Conservation (phyloP, 1,140 invertebrate genomes). For the Brachionus plicatilis region DNA sequence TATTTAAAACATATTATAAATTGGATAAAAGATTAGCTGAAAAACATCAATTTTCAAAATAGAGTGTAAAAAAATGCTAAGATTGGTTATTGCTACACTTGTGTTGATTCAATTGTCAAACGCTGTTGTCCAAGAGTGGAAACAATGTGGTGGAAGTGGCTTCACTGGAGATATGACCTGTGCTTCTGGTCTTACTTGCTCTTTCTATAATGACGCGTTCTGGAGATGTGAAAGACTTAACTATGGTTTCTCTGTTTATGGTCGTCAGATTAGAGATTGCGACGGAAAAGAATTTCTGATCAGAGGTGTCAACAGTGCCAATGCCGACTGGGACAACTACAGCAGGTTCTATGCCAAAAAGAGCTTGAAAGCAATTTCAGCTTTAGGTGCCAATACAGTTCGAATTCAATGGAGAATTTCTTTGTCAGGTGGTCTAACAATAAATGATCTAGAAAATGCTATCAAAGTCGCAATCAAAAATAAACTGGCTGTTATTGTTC, state of each 20-base stretch:
- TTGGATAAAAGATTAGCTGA: neutral
- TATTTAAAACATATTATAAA: neutral
- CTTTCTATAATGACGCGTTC: neutral
- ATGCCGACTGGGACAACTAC: slow-evolving; percentile 25
- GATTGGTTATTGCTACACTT: neutral
- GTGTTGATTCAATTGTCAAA: neutral
- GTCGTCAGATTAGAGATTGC: neutral
- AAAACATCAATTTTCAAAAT: neutral
- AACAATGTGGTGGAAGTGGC: slow-evolving; percentile 9
- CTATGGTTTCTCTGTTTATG: neutral
- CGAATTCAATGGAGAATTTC: slow-evolving; percentile 23
- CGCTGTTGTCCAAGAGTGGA: neutral
- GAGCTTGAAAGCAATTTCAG: neutral
- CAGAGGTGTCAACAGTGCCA: slow-evolving; percentile 8
- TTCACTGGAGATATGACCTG: neutral
- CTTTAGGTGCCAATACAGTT: neutral
- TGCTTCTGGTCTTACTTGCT: neutral
- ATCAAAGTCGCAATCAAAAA: neutral
- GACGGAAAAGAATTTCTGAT: slow-evolving; percentile 20
- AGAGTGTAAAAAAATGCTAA: neutral
- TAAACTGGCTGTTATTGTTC: slow-evolving; percentile 15
- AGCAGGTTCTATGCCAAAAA: neutral
- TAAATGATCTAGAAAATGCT: slow-evolving; percentile 3
- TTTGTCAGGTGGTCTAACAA: neutral
- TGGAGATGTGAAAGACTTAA: slow-evolving; percentile 18